Evolutionary conservation across 2,888 invertebrate genomes (phyloP).

Genomic region (Zygaena filipendulae): DNA sequence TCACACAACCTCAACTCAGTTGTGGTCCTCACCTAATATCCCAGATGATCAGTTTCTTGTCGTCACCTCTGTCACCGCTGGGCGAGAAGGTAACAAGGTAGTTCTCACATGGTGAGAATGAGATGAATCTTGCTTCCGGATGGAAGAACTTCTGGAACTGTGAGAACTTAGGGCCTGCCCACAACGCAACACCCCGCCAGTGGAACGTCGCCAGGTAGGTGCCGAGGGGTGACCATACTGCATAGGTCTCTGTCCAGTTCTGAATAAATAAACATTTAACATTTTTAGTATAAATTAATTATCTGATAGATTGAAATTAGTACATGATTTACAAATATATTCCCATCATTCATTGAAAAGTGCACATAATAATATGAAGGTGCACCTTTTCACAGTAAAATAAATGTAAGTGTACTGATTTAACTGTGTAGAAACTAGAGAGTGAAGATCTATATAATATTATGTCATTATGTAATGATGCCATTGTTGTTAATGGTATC

Average conservation of each 20-base stretch:
- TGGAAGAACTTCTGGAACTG: constrained; percentile 94
- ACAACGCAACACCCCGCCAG: constrained; percentile 92
- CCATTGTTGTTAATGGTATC: too few species aligned
- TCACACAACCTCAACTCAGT: too few species aligned
- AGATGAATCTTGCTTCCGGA: constrained; percentile 91
- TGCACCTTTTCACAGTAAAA: too few species aligned
- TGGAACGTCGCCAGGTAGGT: constrained; percentile 98
- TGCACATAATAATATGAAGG: too few species aligned
- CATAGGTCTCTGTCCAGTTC: constrained; percentile 97
- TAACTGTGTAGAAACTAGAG: too few species aligned
- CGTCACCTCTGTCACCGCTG: constrained; percentile 75
- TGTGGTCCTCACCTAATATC: constrained; percentile 86
- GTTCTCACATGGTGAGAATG: constrained; percentile 98
- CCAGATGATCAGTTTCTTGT: constrained; percentile 94
- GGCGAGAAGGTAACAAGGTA: constrained; percentile 96
- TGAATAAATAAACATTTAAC: constrained; percentile 43
- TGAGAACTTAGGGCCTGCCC: constrained; percentile 95
- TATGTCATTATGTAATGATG: too few species aligned
- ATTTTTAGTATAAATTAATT: constrained; percentile 7
- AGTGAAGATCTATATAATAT: too few species aligned
- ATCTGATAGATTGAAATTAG: too few species aligned
- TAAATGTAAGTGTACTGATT: too few species aligned
- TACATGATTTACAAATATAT: too few species aligned
- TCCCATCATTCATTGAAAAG: too few species aligned
- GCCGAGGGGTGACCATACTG: constrained; percentile 97